Base-by-base conservation (phyloP, 2,888 invertebrate genomes). In the Drosophila sordidula region DNA sequence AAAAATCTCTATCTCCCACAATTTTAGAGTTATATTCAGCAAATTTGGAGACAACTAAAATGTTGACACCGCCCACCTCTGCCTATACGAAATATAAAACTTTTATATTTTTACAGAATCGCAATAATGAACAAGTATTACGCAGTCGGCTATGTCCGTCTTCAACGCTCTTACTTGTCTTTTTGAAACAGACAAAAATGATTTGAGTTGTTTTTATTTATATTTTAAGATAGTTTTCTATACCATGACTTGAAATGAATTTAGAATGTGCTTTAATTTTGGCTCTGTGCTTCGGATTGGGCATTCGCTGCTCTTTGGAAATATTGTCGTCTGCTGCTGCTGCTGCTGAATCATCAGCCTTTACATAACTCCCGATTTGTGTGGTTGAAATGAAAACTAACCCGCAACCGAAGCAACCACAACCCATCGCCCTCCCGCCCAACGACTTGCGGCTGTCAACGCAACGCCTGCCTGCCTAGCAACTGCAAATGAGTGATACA, bases 401-500 rank as follows among this genome's bases (percentile, higher is more conserved):
- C 14, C 63, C 36, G 36, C 22, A 38, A 25, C 12, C 49, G 34
- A 34, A 34, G 41, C 41, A 52, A 16, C 44, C 16, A 3, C 14
- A 34, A 41, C 26, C 64, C 64, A 34, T n/a, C 44, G 32, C 25
- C 14, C 42, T 34, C 26, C 64, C 64, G 25, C 14, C 44, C 36
- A 32, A 12, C 54, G 56, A 46, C 50, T 46, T 70, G 41, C 22
- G 52, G 55, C 55, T 69, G 67, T 49, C 77, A 65, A 46, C 71
- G 42, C 56, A 70, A 54, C 41, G 63, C 58, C 49, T 34, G 55
- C 34, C 64, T 56, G 69, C 69, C 65, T 61, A 64, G 78, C 67
- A 75, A 71, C 78, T 70, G 81, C 55, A 66, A 80, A 84, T 80
- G 85, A 71, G 67, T 80, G 70, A 70, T 50, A 47, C 50, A 64